Base-by-base conservation (phyloP, 2,113 vertebrate genomes). In the Fregata magnificens region DNA sequence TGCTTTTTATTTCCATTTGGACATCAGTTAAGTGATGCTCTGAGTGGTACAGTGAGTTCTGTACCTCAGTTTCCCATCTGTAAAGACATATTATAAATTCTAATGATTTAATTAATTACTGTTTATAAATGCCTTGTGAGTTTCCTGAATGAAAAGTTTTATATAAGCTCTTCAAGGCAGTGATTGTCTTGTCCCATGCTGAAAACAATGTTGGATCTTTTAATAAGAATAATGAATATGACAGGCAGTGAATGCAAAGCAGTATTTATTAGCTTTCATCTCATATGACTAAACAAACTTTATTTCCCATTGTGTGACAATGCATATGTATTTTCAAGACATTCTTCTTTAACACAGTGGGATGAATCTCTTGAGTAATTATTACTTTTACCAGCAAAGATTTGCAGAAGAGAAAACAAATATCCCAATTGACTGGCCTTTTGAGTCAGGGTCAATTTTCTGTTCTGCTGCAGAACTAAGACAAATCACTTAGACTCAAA, bases 241-340 rank as follows among this genome's bases (percentile, higher is more conserved):
- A 56, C 55, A 74, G 40, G 42, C 76, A 79, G 28, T 78, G 95
- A 95, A 95, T 95, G 34, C 28, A 79, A 90, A 96, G n/a, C 13
- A 81, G 55, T 59, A 61, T 96, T 95, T 95, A 84, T 88, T 61
- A 89, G 24, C 55, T 95, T 95, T 96, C 36, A 84, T 89, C 47
- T 95, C 76, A 18, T 84, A 63, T 72, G 65, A 84, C 80, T 95
- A 82, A 86, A 96, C 42, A 92, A 92, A 88, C 52, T 92, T 86
- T 55, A 84, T 92, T 93, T 77, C 56, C 70, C 2, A 18, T 49
- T 92, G 49, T 72, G 65, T 86, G 76, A 93, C 65, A 78, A 86
- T 69, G 76, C 92, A 91, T 95, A 86, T 4, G 2, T 25, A 86
- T 94, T 94, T 90, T 88, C 21, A 81, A 84, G 55, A 56, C 36